phyloP scores from a whole-genome alignment of 2,113 vertebrate species.

The Rhinopomastus cyanomelas region DNA sequence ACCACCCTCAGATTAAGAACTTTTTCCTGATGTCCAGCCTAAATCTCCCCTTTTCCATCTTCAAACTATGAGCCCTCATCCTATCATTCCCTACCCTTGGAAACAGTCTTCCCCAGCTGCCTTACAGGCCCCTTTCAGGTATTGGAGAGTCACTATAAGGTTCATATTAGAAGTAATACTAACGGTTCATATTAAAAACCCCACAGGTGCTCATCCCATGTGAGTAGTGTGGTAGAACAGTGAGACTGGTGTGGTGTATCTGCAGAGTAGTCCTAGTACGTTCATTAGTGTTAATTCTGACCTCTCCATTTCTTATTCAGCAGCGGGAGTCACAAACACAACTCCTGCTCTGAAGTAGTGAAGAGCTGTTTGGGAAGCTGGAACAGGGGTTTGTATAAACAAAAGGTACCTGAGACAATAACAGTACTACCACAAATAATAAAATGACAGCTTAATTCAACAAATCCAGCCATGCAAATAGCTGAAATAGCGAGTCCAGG shows the following conservation, averaged over 20 bases:
- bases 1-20: too few species aligned
- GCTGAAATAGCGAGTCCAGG: neutral
- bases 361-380: neutral
- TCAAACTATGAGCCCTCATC: too few species aligned
- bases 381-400: neutral
- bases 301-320: neutral
- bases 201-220: neutral
- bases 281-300: neutral
- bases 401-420: neutral
- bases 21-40: too few species aligned
- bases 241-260: rapidly evolving
- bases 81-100: too few species aligned
- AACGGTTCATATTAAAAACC: too few species aligned
- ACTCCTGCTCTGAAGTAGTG: neutral
- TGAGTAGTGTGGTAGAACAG: neutral
- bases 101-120: too few species aligned
- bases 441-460: neutral
- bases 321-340: neutral
- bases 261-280: neutral
- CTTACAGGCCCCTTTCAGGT: too few species aligned
- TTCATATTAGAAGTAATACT: too few species aligned
- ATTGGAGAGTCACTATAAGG: too few species aligned
- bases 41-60: too few species aligned
- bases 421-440: neutral
- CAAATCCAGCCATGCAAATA: neutral